These are phyloP conservation scores for Sula dactylatra DNA, from an alignment of 2,113 vertebrate species.

Conservation along the genomic window DNA sequence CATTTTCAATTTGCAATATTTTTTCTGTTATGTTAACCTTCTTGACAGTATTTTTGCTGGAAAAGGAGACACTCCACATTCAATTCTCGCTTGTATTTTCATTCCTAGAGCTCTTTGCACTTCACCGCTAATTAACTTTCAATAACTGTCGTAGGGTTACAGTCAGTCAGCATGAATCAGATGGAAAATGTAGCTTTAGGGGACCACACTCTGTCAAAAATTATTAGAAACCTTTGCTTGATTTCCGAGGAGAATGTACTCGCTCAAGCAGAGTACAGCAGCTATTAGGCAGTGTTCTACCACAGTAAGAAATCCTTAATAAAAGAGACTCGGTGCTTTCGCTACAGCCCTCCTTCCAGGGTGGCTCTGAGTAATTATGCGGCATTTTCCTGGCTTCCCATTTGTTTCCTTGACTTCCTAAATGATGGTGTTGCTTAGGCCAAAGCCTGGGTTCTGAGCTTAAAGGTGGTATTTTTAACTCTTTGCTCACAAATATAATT, in stretches of 20 bases:
- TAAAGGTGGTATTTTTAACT: background rate
- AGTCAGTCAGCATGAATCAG: slow-evolving; percentile 66
- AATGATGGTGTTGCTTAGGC: background rate
- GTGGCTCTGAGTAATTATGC: background rate
- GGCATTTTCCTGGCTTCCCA: background rate
- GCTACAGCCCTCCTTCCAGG: background rate
- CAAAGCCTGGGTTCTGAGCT: background rate
- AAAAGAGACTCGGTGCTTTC: background rate
- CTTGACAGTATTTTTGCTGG: slow-evolving; percentile 2
- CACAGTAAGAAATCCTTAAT: background rate
- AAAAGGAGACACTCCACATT: background rate
- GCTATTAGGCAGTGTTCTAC: background rate
- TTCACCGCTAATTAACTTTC: slow-evolving; percentile 64
- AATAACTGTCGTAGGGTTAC: slow-evolving; percentile 42
- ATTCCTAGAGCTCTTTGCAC: slow-evolving; percentile 58
- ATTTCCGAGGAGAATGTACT: slow-evolving; percentile 25
- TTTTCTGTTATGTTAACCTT: background rate
- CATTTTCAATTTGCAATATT: background rate
- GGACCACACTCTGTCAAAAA: slow-evolving; percentile 42
- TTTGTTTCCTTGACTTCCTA: background rate
- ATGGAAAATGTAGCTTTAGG: slow-evolving; percentile 53
- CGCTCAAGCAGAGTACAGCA: slow-evolving; percentile 20
- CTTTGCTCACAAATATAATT: background rate
- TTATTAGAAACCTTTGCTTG: slow-evolving; percentile 37
- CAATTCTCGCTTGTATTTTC: slow-evolving; percentile 41